These are phyloP conservation scores for Saiga tatarica DNA, from an alignment of 2,113 vertebrate genomes.

Conservation along the genomic window DNA sequence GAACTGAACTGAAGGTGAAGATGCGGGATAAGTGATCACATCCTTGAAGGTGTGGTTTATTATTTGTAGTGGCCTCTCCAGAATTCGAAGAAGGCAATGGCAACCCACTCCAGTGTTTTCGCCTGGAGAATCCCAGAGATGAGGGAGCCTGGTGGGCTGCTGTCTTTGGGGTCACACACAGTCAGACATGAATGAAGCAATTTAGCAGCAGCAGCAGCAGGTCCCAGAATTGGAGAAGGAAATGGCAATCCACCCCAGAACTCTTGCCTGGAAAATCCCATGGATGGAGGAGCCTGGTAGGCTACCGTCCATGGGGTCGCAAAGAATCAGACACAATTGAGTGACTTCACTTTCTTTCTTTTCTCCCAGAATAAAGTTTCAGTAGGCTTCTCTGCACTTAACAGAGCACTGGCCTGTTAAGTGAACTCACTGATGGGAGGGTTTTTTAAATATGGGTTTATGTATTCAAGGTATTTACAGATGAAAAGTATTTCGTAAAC, in stretches of 20 bases:
- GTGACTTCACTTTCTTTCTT: not conserved
- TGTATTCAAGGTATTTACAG: not conserved
- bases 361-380: not conserved
- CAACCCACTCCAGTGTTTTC: too few species aligned
- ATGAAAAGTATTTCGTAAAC: not conserved
- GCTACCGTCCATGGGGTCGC: not conserved
- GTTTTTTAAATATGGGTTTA: not conserved
- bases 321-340: not conserved
- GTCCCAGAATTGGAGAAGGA: not conserved
- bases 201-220: too few species aligned
- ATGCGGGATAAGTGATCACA: not conserved
- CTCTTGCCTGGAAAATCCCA: not conserved
- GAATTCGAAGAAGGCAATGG: not conserved
- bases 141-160: too few species aligned
- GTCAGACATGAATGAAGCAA: too few species aligned
- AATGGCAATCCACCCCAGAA: not conserved
- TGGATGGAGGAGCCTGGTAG: not conserved
- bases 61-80: not conserved
- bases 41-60: not conserved
- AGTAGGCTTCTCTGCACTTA: not conserved
- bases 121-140: too few species aligned
- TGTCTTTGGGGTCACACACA: too few species aligned
- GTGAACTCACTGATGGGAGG: not conserved
- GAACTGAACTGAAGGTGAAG: too few species aligned
- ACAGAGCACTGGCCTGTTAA: not conserved